phyloP scores from a whole-genome alignment of 2,113 vertebrate genomes.

The Poeciliopsis retropinna region DNA sequence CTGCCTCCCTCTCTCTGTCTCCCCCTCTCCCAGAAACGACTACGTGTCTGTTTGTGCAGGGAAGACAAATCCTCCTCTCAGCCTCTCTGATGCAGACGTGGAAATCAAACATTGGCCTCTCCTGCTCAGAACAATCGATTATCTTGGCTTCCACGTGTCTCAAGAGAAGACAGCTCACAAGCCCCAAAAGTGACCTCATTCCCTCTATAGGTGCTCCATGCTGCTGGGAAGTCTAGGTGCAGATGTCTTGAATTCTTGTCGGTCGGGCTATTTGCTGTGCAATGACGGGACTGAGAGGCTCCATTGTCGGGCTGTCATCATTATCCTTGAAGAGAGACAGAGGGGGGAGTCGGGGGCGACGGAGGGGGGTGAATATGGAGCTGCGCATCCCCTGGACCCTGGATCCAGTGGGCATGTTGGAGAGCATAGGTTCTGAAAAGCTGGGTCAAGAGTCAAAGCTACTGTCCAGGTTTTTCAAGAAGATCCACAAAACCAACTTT shows the following conservation, averaged over 20 bases:
- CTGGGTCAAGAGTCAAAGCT: slow-evolving; percentile 4
- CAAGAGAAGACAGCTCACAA: not conserved
- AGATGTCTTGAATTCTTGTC: slow-evolving; percentile 1
- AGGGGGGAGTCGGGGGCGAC: not conserved
- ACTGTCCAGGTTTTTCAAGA: not conserved
- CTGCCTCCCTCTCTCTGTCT: slow-evolving; percentile 41
- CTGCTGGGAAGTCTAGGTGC: not conserved
- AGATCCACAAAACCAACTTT: not conserved
- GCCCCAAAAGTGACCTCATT: not conserved
- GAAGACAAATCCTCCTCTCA: slow-evolving; percentile 53
- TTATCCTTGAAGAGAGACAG: not conserved
- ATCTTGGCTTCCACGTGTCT: slow-evolving; percentile 25
- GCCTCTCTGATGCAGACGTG: slow-evolving; percentile 71
- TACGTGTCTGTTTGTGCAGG: slow-evolving; percentile 79
- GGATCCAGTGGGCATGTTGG: slow-evolving; percentile 61
- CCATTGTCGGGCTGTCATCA: slow-evolving; percentile 23
- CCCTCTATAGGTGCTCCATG: not conserved
- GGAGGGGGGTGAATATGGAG: slow-evolving; percentile 2
- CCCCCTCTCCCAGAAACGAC: slow-evolving; percentile 67
- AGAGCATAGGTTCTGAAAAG: slow-evolving; percentile 29
- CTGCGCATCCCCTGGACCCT: slow-evolving; percentile 38
- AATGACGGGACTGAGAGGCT: slow-evolving; percentile 28
- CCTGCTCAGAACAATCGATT: slow-evolving; percentile 44
- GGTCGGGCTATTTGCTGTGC: not conserved
- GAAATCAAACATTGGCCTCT: slow-evolving; percentile 74